A percentile compares a stretch with the other conserved stretches of the same genome.
phyloP scores from a whole-genome alignment of 2,113 vertebrate genomes.

The Nettapus auritus region DNA sequence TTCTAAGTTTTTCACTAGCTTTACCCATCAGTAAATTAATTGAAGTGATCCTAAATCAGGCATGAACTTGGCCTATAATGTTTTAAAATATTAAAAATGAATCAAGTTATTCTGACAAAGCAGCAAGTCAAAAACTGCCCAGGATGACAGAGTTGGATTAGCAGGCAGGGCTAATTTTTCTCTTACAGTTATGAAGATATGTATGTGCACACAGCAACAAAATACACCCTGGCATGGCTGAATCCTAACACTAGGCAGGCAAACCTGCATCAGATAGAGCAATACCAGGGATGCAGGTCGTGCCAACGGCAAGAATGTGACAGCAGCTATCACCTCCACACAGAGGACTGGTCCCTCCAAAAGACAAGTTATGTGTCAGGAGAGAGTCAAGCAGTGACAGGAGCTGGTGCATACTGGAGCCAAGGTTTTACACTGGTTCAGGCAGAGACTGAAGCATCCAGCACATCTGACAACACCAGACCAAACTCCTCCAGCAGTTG shows the following conservation, averaged over 20 bases:
- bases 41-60: neutral
- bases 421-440: neutral
- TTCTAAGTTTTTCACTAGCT: slow-evolving; percentile 3
- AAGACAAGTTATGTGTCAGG: no score
- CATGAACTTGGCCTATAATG: neutral
- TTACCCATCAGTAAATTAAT: neutral
- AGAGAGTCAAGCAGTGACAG: neutral
- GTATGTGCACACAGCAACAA: no score
- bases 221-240: neutral
- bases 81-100: neutral
- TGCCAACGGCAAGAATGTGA: neutral
- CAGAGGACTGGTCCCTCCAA: neutral
- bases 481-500: neutral
- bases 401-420: neutral
- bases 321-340: neutral
- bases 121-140: neutral
- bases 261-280: neutral
- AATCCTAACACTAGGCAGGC: neutral
- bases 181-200: neutral
- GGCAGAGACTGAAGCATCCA: neutral
- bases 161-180: neutral
- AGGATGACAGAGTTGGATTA: neutral
- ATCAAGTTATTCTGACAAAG: neutral
- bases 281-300: neutral
- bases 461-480: neutral